Base-by-base conservation (phyloP, 2,888 invertebrate species). In the Napeogenes sylphis region DNA sequence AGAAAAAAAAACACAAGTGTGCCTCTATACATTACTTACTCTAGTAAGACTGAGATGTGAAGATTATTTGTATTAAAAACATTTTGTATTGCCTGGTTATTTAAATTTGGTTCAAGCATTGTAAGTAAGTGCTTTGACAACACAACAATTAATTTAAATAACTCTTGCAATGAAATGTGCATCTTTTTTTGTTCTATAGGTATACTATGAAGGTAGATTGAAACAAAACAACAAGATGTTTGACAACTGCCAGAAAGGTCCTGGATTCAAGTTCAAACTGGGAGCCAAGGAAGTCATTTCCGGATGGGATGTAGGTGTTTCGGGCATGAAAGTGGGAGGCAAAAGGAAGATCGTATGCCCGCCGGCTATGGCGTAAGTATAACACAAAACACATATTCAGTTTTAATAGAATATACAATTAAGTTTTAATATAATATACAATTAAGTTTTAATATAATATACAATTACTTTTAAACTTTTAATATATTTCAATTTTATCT, bases 301-400 rank as follows among this genome's bases (percentile, higher is more conserved):
- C 72, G 98, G 96, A 13, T 98, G 97, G 98, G 98, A 98, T 77
- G 85, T 95, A 46, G 98, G 97, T 58, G 90, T 98, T n/a, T 86
- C 87, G 51, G 98, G 98, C 57, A 98, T 99, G 98, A 97, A 96
- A 87, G 94, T 97, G 64, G 98, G 98, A 45, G 98, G 98, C 71
- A 97, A 97, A 85, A 92, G 98, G 79, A 94, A 93, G 75, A 93
- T 98, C 60, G 92, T 92, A 14, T 95, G 97, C 80, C 98, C 98
- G 65, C 94, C 98, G 57, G 87, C 93, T 56, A 94, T 96, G 93
- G 98, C 94, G 93, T 98, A 94, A 93, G 96, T 92, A 13, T 56
- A 13, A 30, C 10, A 30, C 21, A 21, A 47, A n/a, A 12, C n/a
- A n/a, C n/a, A 14, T 8, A 2, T 47, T 47, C n/a, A 47, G n/a